phyloP scores from a whole-genome alignment of 1,140 invertebrate species.

The Leptinotarsa undecemlineata region DNA sequence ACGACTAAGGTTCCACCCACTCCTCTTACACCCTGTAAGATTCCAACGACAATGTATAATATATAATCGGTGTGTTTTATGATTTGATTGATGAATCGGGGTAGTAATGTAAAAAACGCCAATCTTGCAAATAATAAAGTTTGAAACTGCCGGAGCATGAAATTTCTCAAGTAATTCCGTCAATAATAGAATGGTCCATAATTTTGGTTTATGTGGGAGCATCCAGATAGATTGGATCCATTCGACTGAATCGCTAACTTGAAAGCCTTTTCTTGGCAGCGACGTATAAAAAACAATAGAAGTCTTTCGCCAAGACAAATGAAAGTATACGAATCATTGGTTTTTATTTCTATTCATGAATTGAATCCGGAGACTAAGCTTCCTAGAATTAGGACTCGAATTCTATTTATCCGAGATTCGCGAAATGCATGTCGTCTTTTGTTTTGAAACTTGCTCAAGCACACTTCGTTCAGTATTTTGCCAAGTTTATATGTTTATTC shows the following conservation, averaged over 20 bases:
- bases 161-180: conserved; percentile 41
- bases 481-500: conserved; percentile 31
- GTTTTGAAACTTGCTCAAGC: conserved; percentile 20
- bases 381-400: conserved; percentile 31
- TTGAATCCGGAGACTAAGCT: conserved; percentile 34
- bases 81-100: not conserved
- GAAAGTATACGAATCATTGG: conserved; percentile 43
- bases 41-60: not conserved
- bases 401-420: conserved; percentile 25
- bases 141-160: conserved; percentile 33
- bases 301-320: conserved; percentile 36
- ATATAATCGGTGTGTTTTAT: not conserved
- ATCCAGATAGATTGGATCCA: conserved; percentile 44
- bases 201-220: conserved; percentile 42
- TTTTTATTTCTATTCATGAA: conserved; percentile 46
- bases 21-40: no score
- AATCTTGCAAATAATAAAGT: conserved; percentile 19
- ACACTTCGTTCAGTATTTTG: not conserved
- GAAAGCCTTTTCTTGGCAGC: conserved; percentile 39
- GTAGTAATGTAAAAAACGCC: conserved; percentile 10
- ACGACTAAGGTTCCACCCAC: no score
- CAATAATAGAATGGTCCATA: conserved; percentile 44
- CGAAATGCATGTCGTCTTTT: conserved; percentile 29
- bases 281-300: conserved; percentile 39
- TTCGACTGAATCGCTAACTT: conserved; percentile 42